phyloP scores from a whole-genome alignment of 2,888 invertebrate species.

The Macrosoma leucophasiata region DNA sequence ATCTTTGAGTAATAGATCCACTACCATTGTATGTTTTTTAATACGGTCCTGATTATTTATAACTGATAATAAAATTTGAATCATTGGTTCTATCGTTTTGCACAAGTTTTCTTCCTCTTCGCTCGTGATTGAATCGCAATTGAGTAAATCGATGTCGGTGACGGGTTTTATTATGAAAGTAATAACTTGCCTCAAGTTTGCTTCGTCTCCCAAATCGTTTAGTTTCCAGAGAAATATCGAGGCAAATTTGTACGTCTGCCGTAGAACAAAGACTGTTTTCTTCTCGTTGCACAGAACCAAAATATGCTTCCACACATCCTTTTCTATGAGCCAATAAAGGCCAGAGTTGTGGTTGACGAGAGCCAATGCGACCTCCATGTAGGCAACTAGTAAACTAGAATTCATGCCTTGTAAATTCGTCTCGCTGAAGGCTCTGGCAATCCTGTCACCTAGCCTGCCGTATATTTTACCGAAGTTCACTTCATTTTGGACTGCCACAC shows the following conservation, averaged over 20 bases:
- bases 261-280: conserved; percentile 82
- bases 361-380: conserved; percentile 77
- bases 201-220: conserved; percentile 59
- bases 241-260: conserved; percentile 80
- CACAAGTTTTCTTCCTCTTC: conserved; percentile 69
- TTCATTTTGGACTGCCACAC: conserved; percentile 76
- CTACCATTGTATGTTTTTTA: conserved; percentile 44
- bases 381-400: conserved; percentile 80
- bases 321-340: conserved; percentile 78
- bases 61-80: conserved; percentile 74
- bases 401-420: conserved; percentile 52
- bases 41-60: conserved; percentile 68
- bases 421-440: conserved; percentile 39
- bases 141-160: conserved; percentile 67
- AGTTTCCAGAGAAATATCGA: conserved; percentile 75
- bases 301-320: conserved; percentile 79
- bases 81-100: conserved; percentile 70
- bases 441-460: conserved; percentile 40
- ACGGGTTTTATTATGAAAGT: conserved; percentile 75
- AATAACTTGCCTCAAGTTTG: conserved; percentile 63
- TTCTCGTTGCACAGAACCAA: conserved; percentile 78
- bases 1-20: conserved; percentile 42
- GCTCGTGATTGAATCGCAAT: conserved; percentile 62
- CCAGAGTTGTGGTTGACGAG: conserved; percentile 79
- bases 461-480: conserved; percentile 75